Base-by-base conservation (phyloP, 2,888 invertebrate species). In the Spilosoma lubricipeda region DNA sequence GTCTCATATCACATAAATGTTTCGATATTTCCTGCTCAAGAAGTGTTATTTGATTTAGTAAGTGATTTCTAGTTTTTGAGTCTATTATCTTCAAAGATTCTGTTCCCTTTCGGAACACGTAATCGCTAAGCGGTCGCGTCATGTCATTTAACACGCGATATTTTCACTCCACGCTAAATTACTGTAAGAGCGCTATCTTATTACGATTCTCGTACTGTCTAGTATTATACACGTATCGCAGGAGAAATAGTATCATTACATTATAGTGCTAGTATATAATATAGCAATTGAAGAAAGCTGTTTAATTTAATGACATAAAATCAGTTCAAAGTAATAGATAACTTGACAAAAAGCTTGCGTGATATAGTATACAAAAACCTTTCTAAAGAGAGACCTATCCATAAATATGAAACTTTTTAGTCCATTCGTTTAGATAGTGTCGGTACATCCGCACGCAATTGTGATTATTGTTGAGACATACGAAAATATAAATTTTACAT, bases 101-200 rank as follows among this genome's bases (percentile, higher is more conserved):
- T 33, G 23, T 56, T 69, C 33, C 33, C 15, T 15, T 36, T 36
- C 15, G 33, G 15, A 23, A 52, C 69, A 70, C 42, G 70, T 63
- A 30, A 63, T 11, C 42, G 27, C 45, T 42, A 69, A 67, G 42
- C 75, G 70, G 7, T 45, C n/a, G 39, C 45, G 48, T n/a, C 45
- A 36, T 68, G 42, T 63, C 36, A 11, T 59, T 9, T 33, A 39
- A 36, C 81, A 83, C 77, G 82, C 81, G 45, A 83, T 78, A 63
- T 75, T 82, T 82, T 82, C 82, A 77, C 82, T 77, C 33, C 52
- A 2, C 39, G 33, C 27, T 33, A 45, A 64, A 52, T 69, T 69
- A 27, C 36, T 42, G 4, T 18, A 8, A 73, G 52, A 72, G 45
- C 48, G 64, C 45, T 68, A 73, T 69, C 65, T 69, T 70, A 64